Conservation (phyloP, 2,797 vertebrate genomes). For the Enteromius viviparus region DNA sequence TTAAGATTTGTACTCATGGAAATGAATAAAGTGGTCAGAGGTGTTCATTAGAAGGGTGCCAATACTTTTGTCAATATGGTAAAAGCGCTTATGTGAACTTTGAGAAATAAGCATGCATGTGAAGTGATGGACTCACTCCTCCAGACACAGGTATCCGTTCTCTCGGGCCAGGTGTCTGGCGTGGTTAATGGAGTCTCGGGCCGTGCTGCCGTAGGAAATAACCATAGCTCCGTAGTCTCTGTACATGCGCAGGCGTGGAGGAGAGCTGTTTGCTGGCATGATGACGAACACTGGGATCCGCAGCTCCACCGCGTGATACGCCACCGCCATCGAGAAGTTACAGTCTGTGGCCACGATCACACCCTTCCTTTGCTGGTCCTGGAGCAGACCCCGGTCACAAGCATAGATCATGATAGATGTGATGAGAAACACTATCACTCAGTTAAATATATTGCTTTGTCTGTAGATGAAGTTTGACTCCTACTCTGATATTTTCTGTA, state of each 20-base stretch:
- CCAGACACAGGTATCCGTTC: slow-evolving; percentile 86
- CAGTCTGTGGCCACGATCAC: slow-evolving; percentile 88
- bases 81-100: not conserved
- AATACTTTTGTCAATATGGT: too few relatives aligned
- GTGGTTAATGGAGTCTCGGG: slow-evolving; percentile 80
- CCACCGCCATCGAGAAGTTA: slow-evolving; percentile 89
- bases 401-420: too few relatives aligned
- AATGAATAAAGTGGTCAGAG: too few relatives aligned
- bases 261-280: slow-evolving; percentile 81
- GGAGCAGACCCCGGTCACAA: not conserved
- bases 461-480: too few relatives aligned
- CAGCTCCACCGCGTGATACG: slow-evolving; percentile 85
- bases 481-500: too few relatives aligned
- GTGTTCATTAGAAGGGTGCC: too few relatives aligned
- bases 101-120: not conserved
- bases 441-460: too few relatives aligned
- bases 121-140: slow-evolving; percentile 79
- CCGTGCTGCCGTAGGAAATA: slow-evolving; percentile 82
- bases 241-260: slow-evolving; percentile 78
- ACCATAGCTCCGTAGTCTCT: slow-evolving; percentile 90
- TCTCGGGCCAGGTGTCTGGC: slow-evolving; percentile 83
- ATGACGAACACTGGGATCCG: slow-evolving; percentile 86
- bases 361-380: slow-evolving; percentile 90
- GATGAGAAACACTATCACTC: too few relatives aligned
- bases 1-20: too few relatives aligned